Evolutionary conservation across 2,113 vertebrate genomes (phyloP).

Genomic region (Bungarus multicinctus): DNA sequence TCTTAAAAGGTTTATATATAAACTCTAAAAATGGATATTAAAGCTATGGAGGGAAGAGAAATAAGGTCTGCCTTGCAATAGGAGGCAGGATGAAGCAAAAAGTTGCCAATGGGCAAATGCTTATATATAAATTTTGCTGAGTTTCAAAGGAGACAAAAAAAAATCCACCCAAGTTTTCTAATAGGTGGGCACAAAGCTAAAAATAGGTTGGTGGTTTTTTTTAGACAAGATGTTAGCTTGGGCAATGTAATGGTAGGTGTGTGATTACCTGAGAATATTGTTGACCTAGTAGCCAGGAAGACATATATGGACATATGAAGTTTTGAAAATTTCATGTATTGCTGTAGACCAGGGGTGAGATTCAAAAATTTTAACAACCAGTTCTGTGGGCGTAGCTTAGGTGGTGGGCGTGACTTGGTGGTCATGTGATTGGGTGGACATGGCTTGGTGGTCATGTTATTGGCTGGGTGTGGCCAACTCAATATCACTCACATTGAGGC

Average conservation of each 20-base stretch:
- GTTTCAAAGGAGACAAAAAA: neutral
- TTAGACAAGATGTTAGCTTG: neutral
- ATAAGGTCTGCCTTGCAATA: neutral
- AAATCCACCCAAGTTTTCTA: neutral
- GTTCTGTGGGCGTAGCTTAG: no score
- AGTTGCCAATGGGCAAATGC: neutral
- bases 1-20: neutral
- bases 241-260: neutral
- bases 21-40: neutral
- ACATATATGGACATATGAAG: neutral
- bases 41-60: neutral
- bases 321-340: neutral
- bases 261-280: neutral
- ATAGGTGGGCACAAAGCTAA: neutral
- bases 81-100: neutral
- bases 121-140: neutral
- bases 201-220: neutral
- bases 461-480: no score
- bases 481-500: no score
- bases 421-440: no score
- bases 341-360: no score
- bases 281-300: neutral
- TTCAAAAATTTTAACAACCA: no score
- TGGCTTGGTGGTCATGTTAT: no score
- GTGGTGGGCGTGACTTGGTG: no score